Conservation (phyloP, 2,113 vertebrate species). For the Eretmochelys imbricata region DNA sequence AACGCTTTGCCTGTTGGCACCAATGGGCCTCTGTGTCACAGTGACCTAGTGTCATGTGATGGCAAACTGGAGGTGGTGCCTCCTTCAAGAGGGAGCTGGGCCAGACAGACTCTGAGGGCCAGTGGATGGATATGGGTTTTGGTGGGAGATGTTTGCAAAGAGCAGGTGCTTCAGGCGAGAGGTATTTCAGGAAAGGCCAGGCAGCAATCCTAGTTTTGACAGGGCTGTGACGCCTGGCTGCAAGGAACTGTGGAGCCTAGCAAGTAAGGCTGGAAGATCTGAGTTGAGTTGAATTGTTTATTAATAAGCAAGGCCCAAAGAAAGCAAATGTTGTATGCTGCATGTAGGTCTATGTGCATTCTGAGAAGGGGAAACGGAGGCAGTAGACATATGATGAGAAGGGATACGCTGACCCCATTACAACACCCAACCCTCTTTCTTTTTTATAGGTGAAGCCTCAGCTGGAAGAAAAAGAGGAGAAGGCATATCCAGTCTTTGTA, state of each 20-base stretch:
- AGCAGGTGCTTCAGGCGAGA: background rate
- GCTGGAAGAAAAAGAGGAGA: constrained; percentile 66
- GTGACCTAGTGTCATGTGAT: too few relatives aligned
- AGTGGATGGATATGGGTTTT: too few relatives aligned
- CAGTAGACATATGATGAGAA: background rate
- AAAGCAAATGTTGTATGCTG: background rate
- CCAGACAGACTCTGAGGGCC: too few relatives aligned
- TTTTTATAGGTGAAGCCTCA: constrained; percentile 68
- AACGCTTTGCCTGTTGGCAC: too few relatives aligned
- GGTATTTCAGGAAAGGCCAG: background rate
- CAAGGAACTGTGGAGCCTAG: background rate
- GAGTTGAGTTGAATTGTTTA: background rate
- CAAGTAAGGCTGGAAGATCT: background rate
- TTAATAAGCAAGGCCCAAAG: background rate
- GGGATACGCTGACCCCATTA: background rate
- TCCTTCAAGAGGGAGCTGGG: too few relatives aligned
- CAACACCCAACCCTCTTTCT: background rate
- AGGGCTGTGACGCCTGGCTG: too few relatives aligned
- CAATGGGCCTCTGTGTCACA: too few relatives aligned
- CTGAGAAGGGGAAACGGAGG: background rate
- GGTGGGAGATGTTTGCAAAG: background rate
- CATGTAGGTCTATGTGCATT: rapidly evolving
- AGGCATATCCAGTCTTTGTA: constrained; percentile 50
- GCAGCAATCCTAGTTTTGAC: background rate
- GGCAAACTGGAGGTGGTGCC: too few relatives aligned